Conservation (phyloP, 1,140 invertebrate species). For the Diorhabda elongata region DNA sequence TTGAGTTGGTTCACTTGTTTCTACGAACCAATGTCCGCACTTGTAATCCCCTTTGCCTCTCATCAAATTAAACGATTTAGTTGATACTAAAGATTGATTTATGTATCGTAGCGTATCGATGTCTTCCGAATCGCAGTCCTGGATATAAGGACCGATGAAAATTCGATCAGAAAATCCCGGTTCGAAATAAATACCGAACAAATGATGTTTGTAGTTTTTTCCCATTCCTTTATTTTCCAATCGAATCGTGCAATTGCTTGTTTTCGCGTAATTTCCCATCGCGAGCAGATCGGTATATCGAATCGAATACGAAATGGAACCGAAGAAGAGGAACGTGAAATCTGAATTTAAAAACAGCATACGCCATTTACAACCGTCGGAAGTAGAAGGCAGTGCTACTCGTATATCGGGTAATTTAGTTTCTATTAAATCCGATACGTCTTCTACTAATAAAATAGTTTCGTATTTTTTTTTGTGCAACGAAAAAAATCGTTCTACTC, state of each 20-base stretch:
- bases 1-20: neutral
- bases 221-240: constrained; percentile 24
- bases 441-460: too few species aligned
- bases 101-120: constrained; percentile 35
- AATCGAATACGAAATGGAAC: constrained; percentile 31
- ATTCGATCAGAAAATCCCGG: constrained; percentile 30
- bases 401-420: neutral
- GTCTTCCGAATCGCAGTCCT: constrained; percentile 22
- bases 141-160: constrained; percentile 38
- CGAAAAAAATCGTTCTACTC: neutral
- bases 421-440: too few species aligned
- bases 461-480: neutral
- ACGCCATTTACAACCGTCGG: constrained; percentile 31
- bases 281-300: constrained; percentile 36
- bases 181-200: constrained; percentile 36
- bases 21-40: constrained; percentile 26
- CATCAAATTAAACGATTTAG: constrained; percentile 28
- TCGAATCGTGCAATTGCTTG: constrained; percentile 26
- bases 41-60: constrained; percentile 18
- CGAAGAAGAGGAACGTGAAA: constrained; percentile 34
- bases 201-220: constrained; percentile 19
- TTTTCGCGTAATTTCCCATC: constrained; percentile 29
- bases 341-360: constrained; percentile 36
- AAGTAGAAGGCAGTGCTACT: constrained; percentile 27
- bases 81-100: constrained; percentile 30